Conservation (phyloP, 1,140 invertebrate species). For the Drosophila nigrodunni region DNA sequence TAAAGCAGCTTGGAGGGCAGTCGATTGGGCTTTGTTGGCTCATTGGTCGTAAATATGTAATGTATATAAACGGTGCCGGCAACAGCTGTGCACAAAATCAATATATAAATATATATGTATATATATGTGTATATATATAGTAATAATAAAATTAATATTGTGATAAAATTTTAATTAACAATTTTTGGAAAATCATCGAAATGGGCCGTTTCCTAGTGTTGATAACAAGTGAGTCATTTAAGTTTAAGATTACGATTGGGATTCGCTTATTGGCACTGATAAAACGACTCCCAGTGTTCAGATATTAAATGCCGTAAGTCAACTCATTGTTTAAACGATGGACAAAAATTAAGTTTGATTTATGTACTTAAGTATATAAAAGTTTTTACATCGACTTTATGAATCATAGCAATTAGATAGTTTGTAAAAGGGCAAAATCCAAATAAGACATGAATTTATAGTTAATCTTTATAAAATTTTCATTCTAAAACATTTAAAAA, state of each 20-base stretch:
- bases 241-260: conserved; percentile 16
- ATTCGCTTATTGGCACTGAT: conserved; percentile 12
- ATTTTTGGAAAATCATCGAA: conserved; percentile 7
- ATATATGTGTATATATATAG: not conserved
- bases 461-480: no score
- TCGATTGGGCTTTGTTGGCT: conserved; percentile 71
- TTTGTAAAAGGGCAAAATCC: no score
- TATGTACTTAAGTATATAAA: not conserved
- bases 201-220: not conserved
- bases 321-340: no score
- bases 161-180: conserved; percentile 50
- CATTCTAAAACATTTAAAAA: no score
- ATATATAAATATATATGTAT: not conserved
- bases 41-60: conserved; percentile 81
- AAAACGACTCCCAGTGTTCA: not conserved
- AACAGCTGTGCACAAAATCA: conserved; percentile 62
- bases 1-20: conserved; percentile 77
- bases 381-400: no score
- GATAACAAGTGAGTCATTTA: conserved; percentile 34
- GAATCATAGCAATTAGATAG: no score
- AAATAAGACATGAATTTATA: no score
- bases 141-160: conserved; percentile 3
- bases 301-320: no score
- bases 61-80: conserved; percentile 80
- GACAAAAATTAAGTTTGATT: no score